These are phyloP conservation scores for Arnoldichthys spilopterus DNA, from an alignment of 2,797 vertebrate genomes.

Conservation along the genomic window DNA sequence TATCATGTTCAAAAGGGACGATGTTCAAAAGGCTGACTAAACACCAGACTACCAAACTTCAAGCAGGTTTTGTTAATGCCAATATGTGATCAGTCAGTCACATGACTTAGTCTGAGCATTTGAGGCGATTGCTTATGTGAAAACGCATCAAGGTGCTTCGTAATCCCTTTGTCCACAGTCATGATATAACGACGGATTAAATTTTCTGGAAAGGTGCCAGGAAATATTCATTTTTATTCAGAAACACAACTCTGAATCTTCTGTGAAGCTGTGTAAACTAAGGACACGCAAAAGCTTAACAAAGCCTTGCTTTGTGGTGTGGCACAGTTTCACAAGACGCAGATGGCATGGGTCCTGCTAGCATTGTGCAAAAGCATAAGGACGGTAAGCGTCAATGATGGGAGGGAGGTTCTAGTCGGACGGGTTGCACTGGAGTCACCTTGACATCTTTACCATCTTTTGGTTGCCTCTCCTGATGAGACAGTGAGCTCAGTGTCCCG, in stretches of 20 bases:
- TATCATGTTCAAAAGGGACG: no score
- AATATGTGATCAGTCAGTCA: no score
- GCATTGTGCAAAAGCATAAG: constrained; percentile 38
- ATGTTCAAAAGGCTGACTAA: no score
- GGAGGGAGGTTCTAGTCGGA: constrained; percentile 26
- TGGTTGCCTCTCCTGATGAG: constrained; percentile 18
- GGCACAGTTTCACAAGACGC: constrained; percentile 46
- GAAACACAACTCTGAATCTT: constrained; percentile 11
- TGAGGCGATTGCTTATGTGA: no score
- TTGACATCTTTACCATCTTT: constrained; percentile 33
- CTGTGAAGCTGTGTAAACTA: constrained; percentile 34
- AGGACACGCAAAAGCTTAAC: constrained; percentile 24
- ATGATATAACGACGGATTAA: no score
- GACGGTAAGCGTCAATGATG: neutral
- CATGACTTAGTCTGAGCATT: no score
- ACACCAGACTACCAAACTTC: no score
- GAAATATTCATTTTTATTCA: neutral
- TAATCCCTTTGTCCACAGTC: neutral
- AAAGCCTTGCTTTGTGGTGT: constrained; percentile 45
- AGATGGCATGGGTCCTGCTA: constrained; percentile 36
- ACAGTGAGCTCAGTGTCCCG: constrained; percentile 41
- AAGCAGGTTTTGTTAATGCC: no score
- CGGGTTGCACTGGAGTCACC: constrained; percentile 50
- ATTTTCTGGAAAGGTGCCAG: neutral
- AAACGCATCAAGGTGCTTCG: no score